Conservation (phyloP, 2,888 invertebrate species). For the Smittia aterrima region DNA sequence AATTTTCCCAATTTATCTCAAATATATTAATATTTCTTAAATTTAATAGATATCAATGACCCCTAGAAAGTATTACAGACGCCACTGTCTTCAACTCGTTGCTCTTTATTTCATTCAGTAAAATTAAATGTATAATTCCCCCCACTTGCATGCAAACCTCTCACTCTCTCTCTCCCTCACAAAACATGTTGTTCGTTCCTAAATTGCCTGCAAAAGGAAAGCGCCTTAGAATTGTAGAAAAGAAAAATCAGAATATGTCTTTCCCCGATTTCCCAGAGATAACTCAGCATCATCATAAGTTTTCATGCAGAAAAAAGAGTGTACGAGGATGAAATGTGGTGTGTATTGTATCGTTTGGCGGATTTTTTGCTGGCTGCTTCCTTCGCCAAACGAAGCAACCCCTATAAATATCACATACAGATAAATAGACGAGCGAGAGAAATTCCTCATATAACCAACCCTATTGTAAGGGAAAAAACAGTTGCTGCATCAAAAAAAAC, state of each 20-base stretch:
- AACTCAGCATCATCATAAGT: slow-evolving; percentile 28
- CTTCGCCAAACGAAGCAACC: slow-evolving; percentile 10
- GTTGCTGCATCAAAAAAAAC: slow-evolving; percentile 46
- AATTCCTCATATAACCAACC: slow-evolving; percentile 42
- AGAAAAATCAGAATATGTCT: slow-evolving; percentile 2
- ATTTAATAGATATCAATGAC: too few species aligned
- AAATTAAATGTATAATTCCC: slow-evolving; percentile 36
- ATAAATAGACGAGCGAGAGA: slow-evolving; percentile 39
- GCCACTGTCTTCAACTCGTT: neutral
- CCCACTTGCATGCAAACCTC: neutral
- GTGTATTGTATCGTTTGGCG: slow-evolving; percentile 13
- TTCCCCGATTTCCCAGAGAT: neutral
- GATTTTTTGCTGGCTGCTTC: too few species aligned
- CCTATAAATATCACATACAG: slow-evolving; percentile 28
- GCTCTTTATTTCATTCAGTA: slow-evolving; percentile 25
- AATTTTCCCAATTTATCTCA: too few species aligned
- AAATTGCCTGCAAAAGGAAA: too few species aligned
- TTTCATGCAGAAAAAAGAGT: neutral
- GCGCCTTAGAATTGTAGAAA: too few species aligned
- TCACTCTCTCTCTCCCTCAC: neutral
- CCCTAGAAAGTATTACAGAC: too few species aligned
- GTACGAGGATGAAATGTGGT: slow-evolving; percentile 33
- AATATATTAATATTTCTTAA: too few species aligned
- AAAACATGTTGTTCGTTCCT: too few species aligned
- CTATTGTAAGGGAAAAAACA: slow-evolving; percentile 45